Conservation (phyloP, 2,113 vertebrate species). For the Hucho hucho region DNA sequence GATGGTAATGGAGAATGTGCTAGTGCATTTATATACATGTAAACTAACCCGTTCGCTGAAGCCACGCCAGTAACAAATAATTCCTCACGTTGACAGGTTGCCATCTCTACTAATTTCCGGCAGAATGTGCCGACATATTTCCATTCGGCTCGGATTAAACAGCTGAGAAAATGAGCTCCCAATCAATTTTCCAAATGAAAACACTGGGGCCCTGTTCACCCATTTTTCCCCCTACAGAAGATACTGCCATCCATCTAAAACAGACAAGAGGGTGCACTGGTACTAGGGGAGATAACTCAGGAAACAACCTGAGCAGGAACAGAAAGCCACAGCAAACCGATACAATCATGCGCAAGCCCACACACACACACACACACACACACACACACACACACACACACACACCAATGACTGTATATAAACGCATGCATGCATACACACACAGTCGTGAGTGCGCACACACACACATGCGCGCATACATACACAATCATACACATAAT, state of each 20-base stretch:
- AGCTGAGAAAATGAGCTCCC: conserved; percentile 40
- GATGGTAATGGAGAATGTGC: conserved; percentile 8
- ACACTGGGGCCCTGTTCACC: conserved; percentile 31
- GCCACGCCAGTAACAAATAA: conserved; percentile 44
- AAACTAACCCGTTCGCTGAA: conserved; percentile 33
- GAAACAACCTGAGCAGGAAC: conserved; percentile 7
- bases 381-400: neutral
- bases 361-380: neutral
- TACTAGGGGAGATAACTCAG: conserved; percentile 10
- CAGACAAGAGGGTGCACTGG: conserved; percentile 18
- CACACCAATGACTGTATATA: neutral
- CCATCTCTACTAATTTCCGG: conserved; percentile 48
- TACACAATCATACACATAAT: neutral
- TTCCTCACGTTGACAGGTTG: conserved; percentile 43
- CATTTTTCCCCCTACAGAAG: conserved; percentile 23
- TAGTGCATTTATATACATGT: conserved; percentile 23
- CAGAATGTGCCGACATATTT: conserved; percentile 42
- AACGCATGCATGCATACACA: neutral
- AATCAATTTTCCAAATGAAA: conserved; percentile 53
- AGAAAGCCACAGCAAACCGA: neutral
- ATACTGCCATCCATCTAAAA: conserved; percentile 33
- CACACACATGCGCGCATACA: neutral
- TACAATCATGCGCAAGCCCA: neutral
- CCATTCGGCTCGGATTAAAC: conserved; percentile 45
- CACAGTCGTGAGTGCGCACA: neutral